These are phyloP conservation scores for Onchidella celtica DNA, from an alignment of 2,888 invertebrate genomes.

Conservation along the genomic window DNA sequence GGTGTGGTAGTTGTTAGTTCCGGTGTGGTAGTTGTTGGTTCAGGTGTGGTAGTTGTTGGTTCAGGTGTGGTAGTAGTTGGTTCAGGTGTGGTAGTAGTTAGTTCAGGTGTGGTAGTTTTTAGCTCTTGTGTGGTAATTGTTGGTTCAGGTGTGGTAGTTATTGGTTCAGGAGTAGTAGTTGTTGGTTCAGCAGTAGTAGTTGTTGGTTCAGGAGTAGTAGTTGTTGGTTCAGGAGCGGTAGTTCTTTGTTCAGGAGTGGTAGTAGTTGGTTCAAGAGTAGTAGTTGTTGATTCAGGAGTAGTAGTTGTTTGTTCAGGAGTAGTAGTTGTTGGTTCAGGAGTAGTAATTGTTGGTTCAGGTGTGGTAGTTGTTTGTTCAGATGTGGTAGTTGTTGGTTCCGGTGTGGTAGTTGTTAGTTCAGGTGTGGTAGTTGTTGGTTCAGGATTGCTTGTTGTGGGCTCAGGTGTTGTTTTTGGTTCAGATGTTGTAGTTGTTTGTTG, in stretches of 20 bases:
- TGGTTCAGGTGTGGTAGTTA: too few relatives aligned
- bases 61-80: background rate
- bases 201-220: too few relatives aligned
- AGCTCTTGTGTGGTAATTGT: too few relatives aligned
- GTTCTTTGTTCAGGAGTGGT: background rate
- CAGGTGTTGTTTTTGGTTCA: background rate
- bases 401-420: background rate
- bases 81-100: background rate
- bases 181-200: too few relatives aligned
- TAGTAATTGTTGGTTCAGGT: background rate
- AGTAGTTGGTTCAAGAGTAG: background rate
- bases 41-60: background rate
- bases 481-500: background rate
- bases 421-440: background rate
- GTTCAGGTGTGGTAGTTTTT: too few relatives aligned
- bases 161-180: too few relatives aligned
- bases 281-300: background rate
- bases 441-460: background rate
- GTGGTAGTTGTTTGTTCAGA: background rate
- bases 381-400: background rate
- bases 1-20: background rate
- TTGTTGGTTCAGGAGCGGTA: background rate
- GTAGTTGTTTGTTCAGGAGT: background rate
- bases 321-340: background rate
- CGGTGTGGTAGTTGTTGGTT: background rate